Evolutionary conservation across 2,888 invertebrate genomes (phyloP), one percentile per base, ranked within the genome.

Genomic region (Rambutsinella grinnellia): DNA sequence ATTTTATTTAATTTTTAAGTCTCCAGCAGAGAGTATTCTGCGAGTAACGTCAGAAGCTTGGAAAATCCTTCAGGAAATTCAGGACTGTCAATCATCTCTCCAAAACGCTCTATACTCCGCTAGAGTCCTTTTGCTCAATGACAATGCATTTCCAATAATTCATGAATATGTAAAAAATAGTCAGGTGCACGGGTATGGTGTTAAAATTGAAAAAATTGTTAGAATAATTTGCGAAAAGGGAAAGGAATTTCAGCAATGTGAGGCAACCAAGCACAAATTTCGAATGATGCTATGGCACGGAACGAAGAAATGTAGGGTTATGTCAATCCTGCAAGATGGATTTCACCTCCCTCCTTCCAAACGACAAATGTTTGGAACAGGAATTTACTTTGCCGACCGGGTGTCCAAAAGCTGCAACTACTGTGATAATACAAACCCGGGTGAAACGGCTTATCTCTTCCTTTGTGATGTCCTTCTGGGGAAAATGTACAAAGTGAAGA

Each of bases 381-480:
- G 71, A 0, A 61, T 76, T 10, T 71, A 76, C 44, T 76, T 71
- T 56, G 66, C 76, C 10, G 78, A 78, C 56, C 23, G 75, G 3
- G 24, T 57, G 3, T 78, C 75, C 2, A 78, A 78, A 46, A 78
- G 78, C 21, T 57, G 58, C 6, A 19, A 66, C 2, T 78, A 78
- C 51, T 78, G 78, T 21, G 69, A 63, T 19, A 3, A 19, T 0
- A 54, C 17, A 3, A 27, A 23, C 15, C 56, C 49, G n/a, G 66
- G 69, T 0, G 1, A 21, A 3, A n/a, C n/a, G 6, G 65, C 24
- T 2, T 72, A 69, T 47, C 27, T 79, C n/a, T 76, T 79, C 19
- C 54, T 79, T 3, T 79, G 79, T 23, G 79, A 79, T 56, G 79
- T 79, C 2, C 36, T 65, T 10, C 17, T 79, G 17, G 79, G 79